Percentiles rank a stretch among this genome's conserved stretches.
Conservation (phyloP, 2,797 vertebrate genomes). For the Pitangus sulphuratus region DNA sequence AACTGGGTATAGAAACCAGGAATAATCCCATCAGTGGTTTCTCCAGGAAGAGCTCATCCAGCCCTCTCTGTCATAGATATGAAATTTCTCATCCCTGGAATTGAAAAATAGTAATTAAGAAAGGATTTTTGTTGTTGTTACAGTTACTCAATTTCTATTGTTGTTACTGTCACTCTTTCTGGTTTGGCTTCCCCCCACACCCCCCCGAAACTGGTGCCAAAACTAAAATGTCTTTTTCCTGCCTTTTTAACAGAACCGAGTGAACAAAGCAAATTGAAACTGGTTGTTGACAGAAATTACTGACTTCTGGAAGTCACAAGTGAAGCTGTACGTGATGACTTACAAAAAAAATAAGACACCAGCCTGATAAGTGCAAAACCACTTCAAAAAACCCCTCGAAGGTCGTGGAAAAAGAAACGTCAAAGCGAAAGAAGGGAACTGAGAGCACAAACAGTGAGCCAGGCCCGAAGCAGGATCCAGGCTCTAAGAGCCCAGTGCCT, state of each 20-base stretch:
- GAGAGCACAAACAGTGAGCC: conserved; percentile 61
- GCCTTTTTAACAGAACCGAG: not conserved
- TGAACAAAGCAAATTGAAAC: not conserved
- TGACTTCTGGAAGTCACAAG: not conserved
- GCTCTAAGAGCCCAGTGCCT: not conserved
- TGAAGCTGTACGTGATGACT: not conserved
- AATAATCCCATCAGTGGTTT: not conserved
- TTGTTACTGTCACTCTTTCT: not conserved
- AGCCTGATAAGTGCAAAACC: conserved; percentile 62
- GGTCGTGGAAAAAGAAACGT: conserved; percentile 15
- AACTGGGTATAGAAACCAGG: not conserved
- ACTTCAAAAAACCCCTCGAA: conserved; percentile 75
- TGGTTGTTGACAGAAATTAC: not conserved
- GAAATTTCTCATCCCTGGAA: not conserved
- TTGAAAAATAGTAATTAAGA: not conserved
- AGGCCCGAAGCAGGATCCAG: not conserved
- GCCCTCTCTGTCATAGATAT: too few relatives aligned
- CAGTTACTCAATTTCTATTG: not conserved
- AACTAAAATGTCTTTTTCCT: not conserved
- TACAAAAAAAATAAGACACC: not conserved
- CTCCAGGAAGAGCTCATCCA: not conserved
- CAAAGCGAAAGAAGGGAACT: conserved; percentile 52
- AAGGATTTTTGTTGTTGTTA: not conserved
- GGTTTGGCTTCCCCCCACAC: not conserved
- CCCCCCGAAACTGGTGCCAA: not conserved